These are phyloP conservation scores for Acanthurus lineatus DNA, from an alignment of 2,797 vertebrate species.

Conservation along the genomic window DNA sequence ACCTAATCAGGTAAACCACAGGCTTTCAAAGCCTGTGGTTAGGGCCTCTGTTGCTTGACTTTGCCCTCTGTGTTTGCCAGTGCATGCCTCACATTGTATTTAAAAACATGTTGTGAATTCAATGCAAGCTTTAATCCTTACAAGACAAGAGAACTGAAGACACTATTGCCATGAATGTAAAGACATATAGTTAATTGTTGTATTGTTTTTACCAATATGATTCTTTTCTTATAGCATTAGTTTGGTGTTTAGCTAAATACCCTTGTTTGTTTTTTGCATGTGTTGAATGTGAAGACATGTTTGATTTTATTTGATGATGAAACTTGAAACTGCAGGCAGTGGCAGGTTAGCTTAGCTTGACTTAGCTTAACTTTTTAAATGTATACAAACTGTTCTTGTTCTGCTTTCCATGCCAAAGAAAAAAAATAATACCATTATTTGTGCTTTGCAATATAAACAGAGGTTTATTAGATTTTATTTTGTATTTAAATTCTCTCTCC, in stretches of 20 bases:
- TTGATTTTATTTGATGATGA: neutral
- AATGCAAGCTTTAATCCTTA: neutral
- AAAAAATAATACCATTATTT: too few species aligned
- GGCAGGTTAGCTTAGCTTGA: too few species aligned
- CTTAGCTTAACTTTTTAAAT: too few species aligned
- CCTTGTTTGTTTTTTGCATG: neutral
- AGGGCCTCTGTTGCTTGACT: slow-evolving; percentile 8
- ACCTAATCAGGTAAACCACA: slow-evolving; percentile 39
- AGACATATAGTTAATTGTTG: neutral
- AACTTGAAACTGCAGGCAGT: too few species aligned
- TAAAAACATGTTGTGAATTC: slow-evolving; percentile 6
- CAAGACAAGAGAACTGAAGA: neutral
- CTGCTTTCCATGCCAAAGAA: too few species aligned
- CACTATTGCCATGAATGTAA: neutral
- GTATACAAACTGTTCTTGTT: too few species aligned
- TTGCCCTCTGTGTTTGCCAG: slow-evolving; percentile 25
- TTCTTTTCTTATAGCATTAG: neutral
- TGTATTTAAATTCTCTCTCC: too few species aligned
- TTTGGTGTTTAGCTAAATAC: neutral
- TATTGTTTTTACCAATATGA: neutral
- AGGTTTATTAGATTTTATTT: too few species aligned
- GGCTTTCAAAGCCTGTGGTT: slow-evolving; percentile 35
- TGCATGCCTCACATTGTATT: slow-evolving; percentile 5
- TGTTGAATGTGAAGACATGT: neutral
- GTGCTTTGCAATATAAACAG: too few species aligned